Conservation (phyloP, 2,888 invertebrate genomes). For the Hypolimnas misippus region DNA sequence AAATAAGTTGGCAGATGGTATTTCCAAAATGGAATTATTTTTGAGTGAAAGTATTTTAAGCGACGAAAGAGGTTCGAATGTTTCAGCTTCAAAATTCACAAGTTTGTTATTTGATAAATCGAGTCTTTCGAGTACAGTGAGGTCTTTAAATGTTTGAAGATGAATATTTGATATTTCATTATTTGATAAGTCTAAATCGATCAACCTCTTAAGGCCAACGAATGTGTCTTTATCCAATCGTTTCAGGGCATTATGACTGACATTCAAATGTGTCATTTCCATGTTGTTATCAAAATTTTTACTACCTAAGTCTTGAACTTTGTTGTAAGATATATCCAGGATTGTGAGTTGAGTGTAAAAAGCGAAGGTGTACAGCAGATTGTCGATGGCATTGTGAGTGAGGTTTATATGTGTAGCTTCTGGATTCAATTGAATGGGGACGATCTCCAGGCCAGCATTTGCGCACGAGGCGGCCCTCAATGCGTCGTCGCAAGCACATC, state of each 20-base stretch:
- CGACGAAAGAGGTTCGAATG: conserved; percentile 88
- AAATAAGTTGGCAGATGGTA: conserved; percentile 88
- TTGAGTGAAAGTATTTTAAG: conserved; percentile 89
- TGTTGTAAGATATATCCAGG: conserved; percentile 93
- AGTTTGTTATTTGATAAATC: conserved; percentile 91
- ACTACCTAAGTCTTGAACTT: conserved; percentile 90
- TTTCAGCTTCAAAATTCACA: conserved; percentile 88
- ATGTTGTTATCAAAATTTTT: conserved; percentile 92
- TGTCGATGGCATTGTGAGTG: conserved; percentile 92
- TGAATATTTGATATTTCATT: conserved; percentile 91
- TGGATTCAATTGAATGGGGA: conserved; percentile 95
- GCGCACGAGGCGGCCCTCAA: conserved; percentile 90
- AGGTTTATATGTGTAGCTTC: conserved; percentile 92
- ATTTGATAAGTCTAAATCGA: conserved; percentile 88
- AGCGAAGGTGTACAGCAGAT: conserved; percentile 89
- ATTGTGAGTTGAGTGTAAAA: conserved; percentile 92
- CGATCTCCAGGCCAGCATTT: conserved; percentile 91
- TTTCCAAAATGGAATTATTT: conserved; percentile 91
- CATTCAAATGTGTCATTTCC: conserved; percentile 89
- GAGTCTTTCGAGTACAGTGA: conserved; percentile 88
- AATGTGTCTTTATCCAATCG: conserved; percentile 90
- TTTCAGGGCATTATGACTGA: conserved; percentile 90
- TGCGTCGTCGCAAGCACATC: conserved; percentile 92
- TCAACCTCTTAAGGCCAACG: conserved; percentile 87
- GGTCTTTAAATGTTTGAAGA: conserved; percentile 90